Base-by-base conservation (phyloP, 2,113 vertebrate genomes). In the Eulacestoma nigropectus region DNA sequence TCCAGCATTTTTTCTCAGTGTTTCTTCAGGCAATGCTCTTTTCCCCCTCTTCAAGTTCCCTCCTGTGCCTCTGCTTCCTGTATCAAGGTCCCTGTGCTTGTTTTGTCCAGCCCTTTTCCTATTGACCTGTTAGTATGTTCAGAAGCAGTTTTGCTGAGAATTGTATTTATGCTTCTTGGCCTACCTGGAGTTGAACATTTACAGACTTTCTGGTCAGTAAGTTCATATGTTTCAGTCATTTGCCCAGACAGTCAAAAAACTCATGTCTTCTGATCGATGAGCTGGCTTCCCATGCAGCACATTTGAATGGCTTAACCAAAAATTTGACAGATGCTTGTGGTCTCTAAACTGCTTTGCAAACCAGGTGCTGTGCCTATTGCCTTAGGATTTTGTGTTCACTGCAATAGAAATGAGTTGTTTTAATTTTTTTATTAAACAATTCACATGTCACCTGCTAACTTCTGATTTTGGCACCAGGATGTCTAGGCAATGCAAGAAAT, bases 191-290 rank as follows among this genome's bases (percentile, higher is more conserved):
- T 21, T 80, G 42, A 77, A 18, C 22, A 41, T 35, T n/a, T 77
- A 22, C 10, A 11, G 27, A 5, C 27, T 41, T 63, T 80, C n/a
- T 77, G 32, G 47, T 57, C 42, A 32, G 25, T 19, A 16, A 47
- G 6, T 73, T 81, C 44, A 2, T 50, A 2, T 68, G 4, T 55
- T 84, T 26, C 29, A 44, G 49, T 73, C 16, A 29, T 64, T 69
- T 88, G 20, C 20, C 13, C 33, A 67, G 15, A 37, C 46, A 22
- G 22, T 47, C 27, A 63, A n/a, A 72, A 94, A 73, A 7, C 4
- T 16, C 4, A 0, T 10, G 3, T 52, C 11, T 82, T 60, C 23
- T 73, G 29, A 50, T 68, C 0, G 0, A 16, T 73, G 55, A 78
- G 29, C 37, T 81, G 59, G 6, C 35, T 64, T 55, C 22, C 53